These are phyloP conservation scores for Drosophila prostipennis DNA, from an alignment of 2,888 invertebrate species.

Conservation along the genomic window DNA sequence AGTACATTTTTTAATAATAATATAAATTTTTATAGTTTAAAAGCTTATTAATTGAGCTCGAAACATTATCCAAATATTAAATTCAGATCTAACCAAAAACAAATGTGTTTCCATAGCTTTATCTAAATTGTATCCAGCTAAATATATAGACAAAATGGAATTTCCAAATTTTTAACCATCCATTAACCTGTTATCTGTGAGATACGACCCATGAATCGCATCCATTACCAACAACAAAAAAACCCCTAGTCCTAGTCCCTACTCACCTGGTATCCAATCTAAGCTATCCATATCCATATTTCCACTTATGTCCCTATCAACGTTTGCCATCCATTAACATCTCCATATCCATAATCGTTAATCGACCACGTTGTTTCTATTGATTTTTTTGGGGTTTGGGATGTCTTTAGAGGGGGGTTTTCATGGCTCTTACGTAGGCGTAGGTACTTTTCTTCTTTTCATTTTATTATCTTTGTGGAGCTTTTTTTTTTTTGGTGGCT, in stretches of 20 bases:
- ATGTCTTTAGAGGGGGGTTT: neutral
- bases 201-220: neutral
- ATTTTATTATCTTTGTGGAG: constrained; percentile 17
- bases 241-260: neutral
- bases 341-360: constrained; percentile 36
- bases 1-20: too few relatives aligned
- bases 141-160: neutral
- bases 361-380: constrained; percentile 35
- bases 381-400: constrained; percentile 21
- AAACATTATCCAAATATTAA: too few relatives aligned
- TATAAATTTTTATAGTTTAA: too few relatives aligned
- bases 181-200: constrained; percentile 12
- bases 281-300: constrained; percentile 27
- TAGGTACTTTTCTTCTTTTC: neutral
- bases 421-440: constrained; percentile 2
- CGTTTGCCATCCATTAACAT: constrained; percentile 24
- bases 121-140: neutral
- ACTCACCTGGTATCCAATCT: constrained; percentile 1
- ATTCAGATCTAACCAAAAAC: too few relatives aligned
- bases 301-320: constrained; percentile 15
- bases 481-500: constrained; percentile 5
- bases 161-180: neutral
- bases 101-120: neutral
- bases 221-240: constrained; percentile 9
- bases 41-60: too few relatives aligned